Evolutionary conservation across 1,140 invertebrate genomes (phyloP).

Genomic region (Aphelinus atriplicis): DNA sequence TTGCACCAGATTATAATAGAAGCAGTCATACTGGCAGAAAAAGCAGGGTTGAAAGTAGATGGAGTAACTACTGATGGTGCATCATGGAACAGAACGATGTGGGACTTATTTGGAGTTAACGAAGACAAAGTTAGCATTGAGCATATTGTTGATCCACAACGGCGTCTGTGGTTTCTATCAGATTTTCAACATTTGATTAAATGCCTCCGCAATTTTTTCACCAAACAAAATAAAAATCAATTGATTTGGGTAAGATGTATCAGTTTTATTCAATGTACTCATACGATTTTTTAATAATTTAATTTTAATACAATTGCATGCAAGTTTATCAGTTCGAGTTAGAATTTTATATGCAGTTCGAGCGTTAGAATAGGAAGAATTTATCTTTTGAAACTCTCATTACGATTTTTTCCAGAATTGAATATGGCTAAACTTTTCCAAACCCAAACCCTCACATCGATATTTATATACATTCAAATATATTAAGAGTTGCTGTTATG

Average conservation of each 20-base stretch:
- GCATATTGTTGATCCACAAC: slow-evolving; percentile 32
- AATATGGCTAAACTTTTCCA: too few relatives aligned
- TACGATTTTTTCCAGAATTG: too few relatives aligned
- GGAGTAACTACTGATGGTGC: slow-evolving; percentile 41
- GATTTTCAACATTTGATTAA: slow-evolving; percentile 42
- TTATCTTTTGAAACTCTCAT: slow-evolving; percentile 4
- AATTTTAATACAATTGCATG: too few relatives aligned
- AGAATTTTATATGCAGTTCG: background rate
- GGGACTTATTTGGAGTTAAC: slow-evolving; percentile 39
- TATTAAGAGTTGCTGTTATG: background rate
- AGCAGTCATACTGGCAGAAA: slow-evolving; percentile 39
- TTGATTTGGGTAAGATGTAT: slow-evolving; percentile 1
- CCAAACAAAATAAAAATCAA: background rate
- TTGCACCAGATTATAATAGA: slow-evolving; percentile 48
- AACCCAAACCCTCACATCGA: too few relatives aligned
- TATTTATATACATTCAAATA: too few relatives aligned
- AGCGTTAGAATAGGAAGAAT: background rate
- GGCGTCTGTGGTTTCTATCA: slow-evolving; percentile 40
- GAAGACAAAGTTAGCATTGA: slow-evolving; percentile 14
- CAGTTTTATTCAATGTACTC: background rate
- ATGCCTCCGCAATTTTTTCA: slow-evolving; percentile 28
- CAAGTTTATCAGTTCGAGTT: background rate
- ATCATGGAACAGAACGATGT: slow-evolving; percentile 43
- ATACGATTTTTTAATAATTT: background rate
- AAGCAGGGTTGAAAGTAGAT: slow-evolving; percentile 41